These are phyloP conservation scores for Cotesia glomerata DNA, from an alignment of 1,140 invertebrate genomes.

Conservation along the genomic window DNA sequence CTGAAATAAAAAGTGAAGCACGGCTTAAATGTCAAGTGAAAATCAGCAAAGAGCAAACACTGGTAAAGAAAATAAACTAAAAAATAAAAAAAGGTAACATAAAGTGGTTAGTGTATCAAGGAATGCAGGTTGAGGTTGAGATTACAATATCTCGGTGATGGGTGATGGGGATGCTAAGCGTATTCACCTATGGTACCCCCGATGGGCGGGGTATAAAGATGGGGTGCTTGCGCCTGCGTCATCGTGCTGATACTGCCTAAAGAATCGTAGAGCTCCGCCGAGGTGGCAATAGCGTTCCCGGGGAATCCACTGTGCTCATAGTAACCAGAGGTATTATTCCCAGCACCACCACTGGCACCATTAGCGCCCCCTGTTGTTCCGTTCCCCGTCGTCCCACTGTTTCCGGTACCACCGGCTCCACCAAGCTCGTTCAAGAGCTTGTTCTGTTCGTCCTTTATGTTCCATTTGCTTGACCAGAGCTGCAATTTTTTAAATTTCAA, in stretches of 20 bases:
- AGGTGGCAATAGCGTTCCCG: conserved; percentile 65
- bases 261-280: conserved; percentile 74
- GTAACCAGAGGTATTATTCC: conserved; percentile 59
- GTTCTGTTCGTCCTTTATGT: conserved; percentile 82
- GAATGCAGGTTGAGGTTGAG: conserved; percentile 10
- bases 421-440: conserved; percentile 83
- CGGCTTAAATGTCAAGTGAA: no score
- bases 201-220: conserved; percentile 79
- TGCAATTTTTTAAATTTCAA: conserved; percentile 54
- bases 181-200: conserved; percentile 75
- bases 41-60: no score
- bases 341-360: conserved; percentile 45
- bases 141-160: conserved; percentile 9
- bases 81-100: conserved; percentile 18
- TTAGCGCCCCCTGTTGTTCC: conserved; percentile 62
- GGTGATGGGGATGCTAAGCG: conserved; percentile 22
- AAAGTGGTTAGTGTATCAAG: conserved; percentile 7
- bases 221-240: conserved; percentile 72
- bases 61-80: conserved; percentile 32
- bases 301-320: conserved; percentile 72
- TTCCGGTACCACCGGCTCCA: conserved; percentile 62
- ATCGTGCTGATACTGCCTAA: conserved; percentile 73
- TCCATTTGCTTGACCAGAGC: conserved; percentile 88
- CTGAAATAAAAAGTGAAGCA: no score
- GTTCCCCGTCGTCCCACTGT: conserved; percentile 48